Conservation (phyloP, 2,113 vertebrate species). For the Excalfactoria chinensis region DNA sequence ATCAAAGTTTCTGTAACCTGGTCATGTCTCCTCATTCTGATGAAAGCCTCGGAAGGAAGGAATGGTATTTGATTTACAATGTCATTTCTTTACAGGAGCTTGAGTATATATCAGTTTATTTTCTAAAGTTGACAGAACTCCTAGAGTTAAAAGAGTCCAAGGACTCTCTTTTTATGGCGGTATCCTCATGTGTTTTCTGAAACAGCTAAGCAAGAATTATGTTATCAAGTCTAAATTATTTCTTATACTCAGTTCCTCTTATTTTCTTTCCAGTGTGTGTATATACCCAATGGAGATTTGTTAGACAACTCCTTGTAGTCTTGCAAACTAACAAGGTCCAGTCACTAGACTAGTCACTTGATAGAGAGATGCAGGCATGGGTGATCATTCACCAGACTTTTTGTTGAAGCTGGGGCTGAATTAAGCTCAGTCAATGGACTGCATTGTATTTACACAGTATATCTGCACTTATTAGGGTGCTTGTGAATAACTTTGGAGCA, state of each 20-base stretch:
- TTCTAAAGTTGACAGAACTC: background rate
- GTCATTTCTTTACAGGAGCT: background rate
- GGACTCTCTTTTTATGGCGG: background rate
- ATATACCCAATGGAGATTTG: background rate
- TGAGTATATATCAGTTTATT: background rate
- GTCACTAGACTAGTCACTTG: background rate
- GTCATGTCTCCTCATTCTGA: background rate
- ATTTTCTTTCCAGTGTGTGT: background rate
- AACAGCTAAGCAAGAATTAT: background rate
- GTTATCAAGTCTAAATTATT: background rate
- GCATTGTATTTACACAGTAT: background rate
- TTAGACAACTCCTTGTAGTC: fast-evolving
- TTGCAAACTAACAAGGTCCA: background rate
- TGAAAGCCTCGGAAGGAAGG: background rate
- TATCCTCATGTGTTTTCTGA: background rate
- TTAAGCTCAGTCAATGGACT: background rate
- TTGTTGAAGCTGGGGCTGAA: background rate
- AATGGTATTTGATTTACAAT: background rate
- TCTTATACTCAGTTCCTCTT: background rate
- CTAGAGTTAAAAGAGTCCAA: background rate
- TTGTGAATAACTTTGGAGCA: background rate
- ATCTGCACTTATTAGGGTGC: fast-evolving
- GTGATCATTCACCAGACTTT: background rate
- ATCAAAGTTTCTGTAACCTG: background rate
- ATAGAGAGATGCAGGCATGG: background rate